A percentile compares a stretch with the other conserved stretches of the same genome.
These are phyloP conservation scores for Chionomys nivalis DNA, from an alignment of 2,113 vertebrate genomes.

Conservation along the genomic window DNA sequence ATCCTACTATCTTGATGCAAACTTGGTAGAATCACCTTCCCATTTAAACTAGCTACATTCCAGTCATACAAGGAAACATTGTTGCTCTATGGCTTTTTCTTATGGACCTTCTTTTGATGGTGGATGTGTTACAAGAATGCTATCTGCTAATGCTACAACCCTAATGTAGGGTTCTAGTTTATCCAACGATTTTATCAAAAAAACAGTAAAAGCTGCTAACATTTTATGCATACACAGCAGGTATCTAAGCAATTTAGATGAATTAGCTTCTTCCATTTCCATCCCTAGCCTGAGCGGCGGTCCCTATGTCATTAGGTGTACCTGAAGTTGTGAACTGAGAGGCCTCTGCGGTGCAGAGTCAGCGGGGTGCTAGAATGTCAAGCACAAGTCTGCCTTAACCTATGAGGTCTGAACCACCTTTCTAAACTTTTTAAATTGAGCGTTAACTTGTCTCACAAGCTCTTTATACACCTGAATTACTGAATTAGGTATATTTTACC, in stretches of 20 bases:
- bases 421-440: background rate
- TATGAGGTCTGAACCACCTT: background rate
- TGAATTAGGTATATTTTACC: background rate
- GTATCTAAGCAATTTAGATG: background rate
- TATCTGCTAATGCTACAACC: background rate
- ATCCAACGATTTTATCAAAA: conserved; percentile 4
- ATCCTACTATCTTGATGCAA: background rate
- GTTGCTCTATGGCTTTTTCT: background rate
- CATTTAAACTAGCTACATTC: background rate
- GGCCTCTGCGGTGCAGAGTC: background rate
- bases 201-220: background rate
- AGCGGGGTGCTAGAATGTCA: background rate
- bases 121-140: no score
- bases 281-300: background rate
- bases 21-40: background rate
- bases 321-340: background rate
- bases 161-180: background rate
- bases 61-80: background rate
- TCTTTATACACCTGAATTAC: conserved; percentile 5
- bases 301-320: background rate
- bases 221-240: background rate
- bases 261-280: background rate
- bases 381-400: background rate
- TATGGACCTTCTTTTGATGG: background rate
- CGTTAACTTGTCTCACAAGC: background rate